phyloP scores from a whole-genome alignment of 2,113 vertebrate species.

The Leiothrix lutea region DNA sequence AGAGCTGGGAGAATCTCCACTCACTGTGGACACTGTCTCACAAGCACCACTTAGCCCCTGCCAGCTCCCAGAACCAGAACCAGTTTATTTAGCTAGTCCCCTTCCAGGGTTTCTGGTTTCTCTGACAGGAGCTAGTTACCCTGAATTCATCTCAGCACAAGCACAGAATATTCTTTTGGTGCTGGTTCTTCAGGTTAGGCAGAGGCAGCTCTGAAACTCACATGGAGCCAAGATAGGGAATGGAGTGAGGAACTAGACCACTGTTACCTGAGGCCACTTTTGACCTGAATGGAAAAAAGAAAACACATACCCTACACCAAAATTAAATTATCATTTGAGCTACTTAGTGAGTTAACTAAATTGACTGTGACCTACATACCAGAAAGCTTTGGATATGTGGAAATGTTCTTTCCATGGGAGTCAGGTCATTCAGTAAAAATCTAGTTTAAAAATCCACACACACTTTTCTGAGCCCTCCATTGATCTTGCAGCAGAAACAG shows the following conservation, averaged over 20 bases:
- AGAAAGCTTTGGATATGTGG: background rate
- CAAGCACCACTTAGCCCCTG: background rate
- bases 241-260: background rate
- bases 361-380: conserved; percentile 60
- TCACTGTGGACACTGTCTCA: fast-evolving
- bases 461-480: background rate
- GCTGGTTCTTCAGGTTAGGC: conserved; percentile 16
- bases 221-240: background rate
- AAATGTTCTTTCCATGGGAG: background rate
- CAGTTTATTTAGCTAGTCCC: background rate
- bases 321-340: conserved; percentile 45
- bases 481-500: background rate
- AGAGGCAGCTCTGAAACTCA: background rate
- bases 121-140: background rate
- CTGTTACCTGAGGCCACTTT: background rate
- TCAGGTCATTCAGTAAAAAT: background rate
- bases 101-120: background rate
- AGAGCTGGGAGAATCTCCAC: background rate
- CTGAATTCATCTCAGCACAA: background rate
- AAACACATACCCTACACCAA: background rate
- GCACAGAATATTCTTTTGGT: background rate
- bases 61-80: background rate
- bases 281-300: conserved; percentile 5
- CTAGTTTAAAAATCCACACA: background rate
- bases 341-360: conserved; percentile 57